Percentiles rank a stretch among this genome's conserved stretches.
Conservation (phyloP, 2,888 invertebrate genomes). For the Magallana nippona region DNA sequence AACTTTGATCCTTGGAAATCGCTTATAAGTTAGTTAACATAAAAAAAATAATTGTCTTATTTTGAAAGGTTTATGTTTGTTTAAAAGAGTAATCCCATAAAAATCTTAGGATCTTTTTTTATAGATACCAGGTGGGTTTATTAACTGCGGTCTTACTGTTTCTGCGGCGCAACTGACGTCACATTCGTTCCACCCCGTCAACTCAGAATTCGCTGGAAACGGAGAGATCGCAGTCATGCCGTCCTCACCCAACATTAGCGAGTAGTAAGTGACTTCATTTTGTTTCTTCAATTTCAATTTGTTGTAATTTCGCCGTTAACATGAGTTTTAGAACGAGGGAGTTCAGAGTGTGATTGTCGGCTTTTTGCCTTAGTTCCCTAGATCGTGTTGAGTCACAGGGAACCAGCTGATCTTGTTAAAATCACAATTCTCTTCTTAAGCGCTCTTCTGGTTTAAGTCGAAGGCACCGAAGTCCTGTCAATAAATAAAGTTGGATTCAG, state of each 20-base stretch:
- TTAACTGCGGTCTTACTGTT: not conserved
- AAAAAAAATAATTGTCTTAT: not conserved
- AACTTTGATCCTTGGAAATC: not conserved
- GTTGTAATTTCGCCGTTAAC: not conserved
- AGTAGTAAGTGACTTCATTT: not conserved
- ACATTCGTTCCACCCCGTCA: slow-evolving; percentile 51
- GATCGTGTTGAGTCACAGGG: not conserved
- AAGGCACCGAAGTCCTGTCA: too few relatives aligned
- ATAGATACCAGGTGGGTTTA: not conserved
- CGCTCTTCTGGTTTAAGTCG: not conserved
- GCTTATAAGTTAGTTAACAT: too few relatives aligned
- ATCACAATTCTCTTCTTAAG: not conserved
- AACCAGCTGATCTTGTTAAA: not conserved
- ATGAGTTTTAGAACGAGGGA: not conserved
- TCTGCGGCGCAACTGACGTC: slow-evolving; percentile 48
- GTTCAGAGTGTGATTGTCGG: not conserved
- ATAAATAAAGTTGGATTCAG: too few relatives aligned
- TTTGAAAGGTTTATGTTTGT: not conserved
- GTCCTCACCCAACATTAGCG: slow-evolving; percentile 18
- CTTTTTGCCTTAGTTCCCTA: not conserved
- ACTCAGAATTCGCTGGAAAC: slow-evolving; percentile 16
- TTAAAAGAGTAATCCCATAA: not conserved
- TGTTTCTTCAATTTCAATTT: too few relatives aligned
- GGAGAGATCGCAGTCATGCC: slow-evolving; percentile 13
- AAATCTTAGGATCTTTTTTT: not conserved